Conservation (phyloP, 2,113 vertebrate species). For the Scytalopus superciliaris region DNA sequence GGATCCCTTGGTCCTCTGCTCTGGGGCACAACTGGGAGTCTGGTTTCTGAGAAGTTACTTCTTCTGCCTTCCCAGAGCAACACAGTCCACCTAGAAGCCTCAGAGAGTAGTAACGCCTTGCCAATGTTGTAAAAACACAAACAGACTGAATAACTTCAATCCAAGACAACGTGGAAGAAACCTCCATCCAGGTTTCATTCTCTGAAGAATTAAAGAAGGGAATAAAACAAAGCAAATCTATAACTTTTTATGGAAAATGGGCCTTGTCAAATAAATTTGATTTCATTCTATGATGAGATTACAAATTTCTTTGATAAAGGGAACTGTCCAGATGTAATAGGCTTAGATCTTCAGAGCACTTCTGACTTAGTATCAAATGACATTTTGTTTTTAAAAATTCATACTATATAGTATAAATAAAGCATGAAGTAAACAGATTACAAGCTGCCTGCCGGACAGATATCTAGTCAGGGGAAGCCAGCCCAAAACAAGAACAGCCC, state of each 20-base stretch:
- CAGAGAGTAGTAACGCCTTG: fast-evolving
- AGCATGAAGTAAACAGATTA: not conserved
- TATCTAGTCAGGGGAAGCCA: not conserved
- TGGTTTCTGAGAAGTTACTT: not conserved
- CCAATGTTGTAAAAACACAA: not conserved
- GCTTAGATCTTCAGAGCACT: not conserved
- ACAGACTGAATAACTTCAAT: not conserved
- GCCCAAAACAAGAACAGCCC: not conserved
- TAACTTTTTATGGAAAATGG: not conserved
- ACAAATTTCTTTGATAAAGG: constrained; percentile 42
- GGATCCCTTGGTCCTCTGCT: not conserved
- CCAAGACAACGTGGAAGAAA: not conserved
- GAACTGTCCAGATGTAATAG: constrained; percentile 35
- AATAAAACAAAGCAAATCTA: not conserved
- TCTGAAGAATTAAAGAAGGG: not conserved
- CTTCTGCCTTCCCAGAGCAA: not conserved
- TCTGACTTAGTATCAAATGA: constrained; percentile 14
- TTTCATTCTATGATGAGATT: constrained; percentile 30
- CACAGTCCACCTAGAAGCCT: not conserved
- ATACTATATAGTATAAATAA: not conserved
- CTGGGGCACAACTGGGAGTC: not conserved
- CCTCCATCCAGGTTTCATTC: not conserved
- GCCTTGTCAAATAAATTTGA: constrained; percentile 36
- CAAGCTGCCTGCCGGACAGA: not conserved
- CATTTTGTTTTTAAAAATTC: not conserved